These are phyloP conservation scores for Patella depressa DNA, from an alignment of 2,888 invertebrate species.

Conservation along the genomic window DNA sequence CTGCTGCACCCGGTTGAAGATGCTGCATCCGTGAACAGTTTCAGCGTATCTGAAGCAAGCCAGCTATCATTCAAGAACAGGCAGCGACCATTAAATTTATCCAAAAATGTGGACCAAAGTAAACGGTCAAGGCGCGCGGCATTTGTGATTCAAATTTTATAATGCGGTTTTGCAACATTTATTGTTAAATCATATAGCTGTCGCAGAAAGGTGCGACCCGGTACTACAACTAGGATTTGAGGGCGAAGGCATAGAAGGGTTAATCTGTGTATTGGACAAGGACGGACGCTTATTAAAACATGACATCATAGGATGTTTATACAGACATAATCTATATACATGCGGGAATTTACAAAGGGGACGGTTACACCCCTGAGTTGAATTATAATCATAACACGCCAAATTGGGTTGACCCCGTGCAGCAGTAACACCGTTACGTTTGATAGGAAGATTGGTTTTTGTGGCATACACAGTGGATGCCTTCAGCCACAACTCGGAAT, in stretches of 20 bases:
- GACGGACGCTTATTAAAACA: neutral
- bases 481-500: neutral
- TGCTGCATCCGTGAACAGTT: slow-evolving; percentile 12
- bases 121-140: neutral
- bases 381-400: neutral
- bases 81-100: neutral
- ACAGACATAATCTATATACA: neutral
- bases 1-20: neutral
- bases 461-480: neutral
- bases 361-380: neutral
- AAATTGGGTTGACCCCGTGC: too few relatives aligned
- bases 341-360: neutral
- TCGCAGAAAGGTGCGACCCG: neutral
- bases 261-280: neutral
- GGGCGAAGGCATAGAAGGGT: neutral
- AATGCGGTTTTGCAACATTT: neutral
- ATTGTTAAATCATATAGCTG: neutral
- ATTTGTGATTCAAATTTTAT: neutral
- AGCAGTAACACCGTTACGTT: too few relatives aligned
- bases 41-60: neutral
- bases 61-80: neutral
- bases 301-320: neutral
- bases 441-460: neutral
- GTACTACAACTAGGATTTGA: neutral
- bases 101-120: neutral